These are phyloP conservation scores for Poecilia gillii DNA, from an alignment of 2,797 vertebrate species.

Conservation along the genomic window DNA sequence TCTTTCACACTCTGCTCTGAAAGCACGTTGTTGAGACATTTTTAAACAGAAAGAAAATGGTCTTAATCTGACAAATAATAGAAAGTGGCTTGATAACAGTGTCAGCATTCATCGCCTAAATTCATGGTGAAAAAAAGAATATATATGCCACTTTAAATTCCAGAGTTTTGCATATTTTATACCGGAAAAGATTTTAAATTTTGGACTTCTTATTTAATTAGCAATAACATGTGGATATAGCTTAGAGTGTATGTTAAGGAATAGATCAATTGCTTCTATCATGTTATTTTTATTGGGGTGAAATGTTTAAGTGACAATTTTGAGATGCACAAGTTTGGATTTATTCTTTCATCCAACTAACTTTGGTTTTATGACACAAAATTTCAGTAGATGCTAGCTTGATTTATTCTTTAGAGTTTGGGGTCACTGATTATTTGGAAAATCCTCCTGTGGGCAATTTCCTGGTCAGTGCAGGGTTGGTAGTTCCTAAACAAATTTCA, in stretches of 20 bases:
- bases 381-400: background rate
- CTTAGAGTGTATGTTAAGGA: background rate
- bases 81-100: constrained; percentile 22
- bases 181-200: background rate
- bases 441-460: background rate
- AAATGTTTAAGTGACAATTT: background rate
- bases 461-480: background rate
- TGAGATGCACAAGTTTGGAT: background rate
- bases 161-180: background rate
- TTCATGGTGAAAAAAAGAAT: background rate
- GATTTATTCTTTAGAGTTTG: background rate
- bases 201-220: background rate
- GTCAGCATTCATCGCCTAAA: background rate
- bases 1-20: constrained; percentile 56
- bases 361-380: background rate
- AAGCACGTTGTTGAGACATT: constrained; percentile 57
- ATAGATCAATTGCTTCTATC: background rate
- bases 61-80: constrained; percentile 51
- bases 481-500: too few relatives aligned
- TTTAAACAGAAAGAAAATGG: constrained; percentile 28
- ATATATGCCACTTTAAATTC: background rate
- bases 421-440: background rate
- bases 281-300: background rate
- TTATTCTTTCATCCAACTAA: background rate
- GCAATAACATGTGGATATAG: background rate